Evolutionary conservation across 2,888 invertebrate genomes (phyloP).

Genomic region (Plagodis dolabraria): DNA sequence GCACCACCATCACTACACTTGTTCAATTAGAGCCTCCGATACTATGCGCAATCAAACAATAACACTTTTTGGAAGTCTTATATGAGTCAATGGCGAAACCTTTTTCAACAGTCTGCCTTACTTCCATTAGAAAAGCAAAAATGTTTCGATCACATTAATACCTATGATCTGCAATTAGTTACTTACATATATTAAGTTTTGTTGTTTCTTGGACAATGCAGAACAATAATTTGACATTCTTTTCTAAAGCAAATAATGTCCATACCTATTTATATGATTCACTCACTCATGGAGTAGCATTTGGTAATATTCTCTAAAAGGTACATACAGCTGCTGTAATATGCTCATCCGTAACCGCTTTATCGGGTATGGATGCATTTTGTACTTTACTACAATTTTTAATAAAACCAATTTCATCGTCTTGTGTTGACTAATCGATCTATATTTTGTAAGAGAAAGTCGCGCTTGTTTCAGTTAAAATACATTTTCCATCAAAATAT

Average conservation of each 20-base stretch:
- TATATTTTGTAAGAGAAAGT: neutral
- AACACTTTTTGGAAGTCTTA: conserved; percentile 36
- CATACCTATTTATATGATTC: no score
- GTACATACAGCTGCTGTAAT: neutral
- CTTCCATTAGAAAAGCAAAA: conserved; percentile 10
- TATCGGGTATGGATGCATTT: no score
- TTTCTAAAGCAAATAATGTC: no score
- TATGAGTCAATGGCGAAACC: conserved; percentile 38
- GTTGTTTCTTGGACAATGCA: no score
- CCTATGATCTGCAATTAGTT: neutral
- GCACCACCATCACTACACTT: conserved; percentile 71
- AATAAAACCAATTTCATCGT: neutral
- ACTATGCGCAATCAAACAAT: conserved; percentile 62
- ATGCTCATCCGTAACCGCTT: no score
- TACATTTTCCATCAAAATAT: conserved; percentile 17
- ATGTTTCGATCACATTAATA: conserved; percentile 10
- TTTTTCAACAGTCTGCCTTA: conserved; percentile 21
- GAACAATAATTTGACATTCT: no score
- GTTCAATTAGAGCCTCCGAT: conserved; percentile 76
- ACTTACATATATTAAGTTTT: no score
- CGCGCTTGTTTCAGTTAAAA: conserved; percentile 9
- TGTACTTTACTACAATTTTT: neutral
- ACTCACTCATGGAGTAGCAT: no score
- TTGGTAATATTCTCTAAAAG: no score
- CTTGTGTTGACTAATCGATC: neutral